These are phyloP conservation scores for Pollachius pollachius DNA, from an alignment of 2,113 vertebrate genomes.

Conservation along the genomic window DNA sequence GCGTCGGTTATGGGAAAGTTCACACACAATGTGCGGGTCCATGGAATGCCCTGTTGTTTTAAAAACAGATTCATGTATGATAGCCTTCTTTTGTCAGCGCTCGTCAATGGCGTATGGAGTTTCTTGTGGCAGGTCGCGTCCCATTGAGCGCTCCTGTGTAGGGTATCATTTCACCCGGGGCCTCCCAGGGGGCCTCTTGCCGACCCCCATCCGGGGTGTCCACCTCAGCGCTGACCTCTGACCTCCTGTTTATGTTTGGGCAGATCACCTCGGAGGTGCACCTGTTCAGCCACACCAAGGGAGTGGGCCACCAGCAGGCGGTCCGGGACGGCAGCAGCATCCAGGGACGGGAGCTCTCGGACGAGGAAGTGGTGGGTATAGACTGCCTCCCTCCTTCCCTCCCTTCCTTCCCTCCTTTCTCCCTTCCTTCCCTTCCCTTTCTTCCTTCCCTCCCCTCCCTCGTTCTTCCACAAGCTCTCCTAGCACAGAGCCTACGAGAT, in stretches of 20 bases:
- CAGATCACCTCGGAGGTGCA: constrained; percentile 98
- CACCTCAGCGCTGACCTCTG: constrained; percentile 49
- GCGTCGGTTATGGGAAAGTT: too few relatives aligned
- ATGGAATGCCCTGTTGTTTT: too few relatives aligned
- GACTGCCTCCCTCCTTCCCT: constrained; percentile 21
- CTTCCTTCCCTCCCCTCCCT: too few relatives aligned
- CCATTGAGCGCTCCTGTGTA: constrained; percentile 15
- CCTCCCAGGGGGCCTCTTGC: constrained; percentile 34
- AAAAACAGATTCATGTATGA: too few relatives aligned
- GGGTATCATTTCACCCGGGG: constrained; percentile 47
- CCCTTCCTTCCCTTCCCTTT: not conserved
- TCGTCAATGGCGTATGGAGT: too few relatives aligned
- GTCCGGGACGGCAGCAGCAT: constrained; percentile 97
- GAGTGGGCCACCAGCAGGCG: constrained; percentile 92
- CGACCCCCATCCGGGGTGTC: constrained; percentile 33
- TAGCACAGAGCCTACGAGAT: too few relatives aligned
- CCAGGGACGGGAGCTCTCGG: constrained; percentile 95
- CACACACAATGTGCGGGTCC: too few relatives aligned
- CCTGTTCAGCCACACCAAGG: constrained; percentile 98
- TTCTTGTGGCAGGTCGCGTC: constrained; percentile 19
- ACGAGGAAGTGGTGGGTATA: constrained; percentile 95
- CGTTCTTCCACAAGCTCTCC: too few relatives aligned
- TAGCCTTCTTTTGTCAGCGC: too few relatives aligned
- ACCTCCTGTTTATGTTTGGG: constrained; percentile 64
- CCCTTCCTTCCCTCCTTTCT: constrained; percentile 1